Evolutionary conservation across 2,888 invertebrate species (phyloP).

Genomic region (Cheilosia grossa): DNA sequence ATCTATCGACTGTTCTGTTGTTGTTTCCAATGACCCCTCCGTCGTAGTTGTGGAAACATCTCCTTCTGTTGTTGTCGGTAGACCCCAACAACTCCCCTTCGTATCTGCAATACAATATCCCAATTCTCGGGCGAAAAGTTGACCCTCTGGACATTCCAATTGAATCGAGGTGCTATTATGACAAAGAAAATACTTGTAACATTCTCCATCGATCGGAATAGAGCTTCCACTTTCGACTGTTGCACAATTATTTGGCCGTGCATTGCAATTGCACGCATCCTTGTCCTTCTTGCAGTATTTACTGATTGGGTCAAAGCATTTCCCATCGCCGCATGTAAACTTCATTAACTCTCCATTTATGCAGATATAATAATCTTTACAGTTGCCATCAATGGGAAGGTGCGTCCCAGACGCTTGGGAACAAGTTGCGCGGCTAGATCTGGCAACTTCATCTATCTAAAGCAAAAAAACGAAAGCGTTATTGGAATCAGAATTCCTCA

Average conservation of each 20-base stretch:
- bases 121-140: conserved; percentile 72
- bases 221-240: not conserved
- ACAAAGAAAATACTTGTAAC: conserved; percentile 77
- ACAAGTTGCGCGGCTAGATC: not conserved
- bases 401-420: not conserved
- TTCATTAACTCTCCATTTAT: conserved; percentile 51
- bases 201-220: conserved; percentile 74
- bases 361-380: conserved; percentile 71
- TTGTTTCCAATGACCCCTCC: not conserved
- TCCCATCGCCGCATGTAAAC: conserved; percentile 68
- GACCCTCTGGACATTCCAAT: conserved; percentile 74
- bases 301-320: conserved; percentile 73
- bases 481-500: not conserved
- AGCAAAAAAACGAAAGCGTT: not conserved
- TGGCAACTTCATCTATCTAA: not conserved
- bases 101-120: conserved; percentile 76
- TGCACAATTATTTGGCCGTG: not conserved
- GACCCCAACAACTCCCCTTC: conserved; percentile 70
- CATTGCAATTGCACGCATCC: not conserved
- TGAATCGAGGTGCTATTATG: conserved; percentile 68
- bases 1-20: not conserved
- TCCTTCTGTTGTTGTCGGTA: not conserved
- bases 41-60: too few relatives aligned
- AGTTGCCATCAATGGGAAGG: conserved; percentile 39
- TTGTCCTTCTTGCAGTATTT: not conserved